Percentiles rank a stretch among this genome's conserved stretches.
phyloP scores from a whole-genome alignment of 2,797 vertebrate species.

The Fistularia commersonii region DNA sequence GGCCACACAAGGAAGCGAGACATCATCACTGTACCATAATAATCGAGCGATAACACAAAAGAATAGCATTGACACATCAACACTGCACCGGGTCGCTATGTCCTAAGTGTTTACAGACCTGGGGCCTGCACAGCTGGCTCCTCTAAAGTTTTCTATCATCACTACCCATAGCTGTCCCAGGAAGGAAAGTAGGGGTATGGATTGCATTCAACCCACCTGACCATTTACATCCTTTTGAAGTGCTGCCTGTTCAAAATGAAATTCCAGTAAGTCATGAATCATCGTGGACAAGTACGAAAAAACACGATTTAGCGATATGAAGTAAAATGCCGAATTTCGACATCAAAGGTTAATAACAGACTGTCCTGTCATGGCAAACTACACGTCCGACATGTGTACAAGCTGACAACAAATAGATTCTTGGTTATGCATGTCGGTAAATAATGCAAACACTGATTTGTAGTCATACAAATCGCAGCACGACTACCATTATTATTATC shows the following conservation, averaged over 20 bases:
- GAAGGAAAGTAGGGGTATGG: slow-evolving; percentile 18
- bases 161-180: slow-evolving; percentile 6
- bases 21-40: slow-evolving; percentile 36
- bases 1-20: slow-evolving; percentile 52
- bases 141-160: slow-evolving; percentile 50
- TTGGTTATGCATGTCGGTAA: too few relatives aligned
- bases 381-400: too few relatives aligned
- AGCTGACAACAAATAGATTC: too few relatives aligned
- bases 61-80: slow-evolving; percentile 51
- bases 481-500: too few relatives aligned
- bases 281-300: slow-evolving; percentile 2
- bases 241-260: slow-evolving; percentile 3
- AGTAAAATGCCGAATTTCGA: not conserved
- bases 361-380: too few relatives aligned
- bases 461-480: too few relatives aligned
- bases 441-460: too few relatives aligned
- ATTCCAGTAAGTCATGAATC: slow-evolving; percentile 15
- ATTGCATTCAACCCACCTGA: slow-evolving; percentile 23
- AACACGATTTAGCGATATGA: not conserved
- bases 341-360: too few relatives aligned
- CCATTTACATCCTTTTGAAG: slow-evolving; percentile 11
- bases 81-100: slow-evolving; percentile 46
- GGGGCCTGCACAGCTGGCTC: slow-evolving; percentile 54
- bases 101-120: slow-evolving; percentile 54
- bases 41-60: slow-evolving; percentile 48